These are phyloP conservation scores for Salvelinus sp. DNA, from an alignment of 2,113 vertebrate species.

Conservation along the genomic window DNA sequence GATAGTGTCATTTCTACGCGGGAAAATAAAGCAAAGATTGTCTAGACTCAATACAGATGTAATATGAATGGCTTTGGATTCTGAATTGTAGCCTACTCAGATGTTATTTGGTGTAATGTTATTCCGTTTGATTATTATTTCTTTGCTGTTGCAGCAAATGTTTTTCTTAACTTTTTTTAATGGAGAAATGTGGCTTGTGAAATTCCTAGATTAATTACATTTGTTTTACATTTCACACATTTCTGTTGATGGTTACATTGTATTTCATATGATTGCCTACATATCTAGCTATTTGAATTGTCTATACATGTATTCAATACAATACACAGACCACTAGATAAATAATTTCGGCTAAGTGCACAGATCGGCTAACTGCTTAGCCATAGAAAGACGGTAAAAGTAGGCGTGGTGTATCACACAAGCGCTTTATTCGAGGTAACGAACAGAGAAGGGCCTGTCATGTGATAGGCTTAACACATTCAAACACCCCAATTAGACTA, in stretches of 20 bases:
- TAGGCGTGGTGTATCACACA: neutral
- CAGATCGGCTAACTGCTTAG: neutral
- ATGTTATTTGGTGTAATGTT: too few relatives aligned
- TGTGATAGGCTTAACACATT: constrained; percentile 23
- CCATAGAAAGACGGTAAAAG: too few relatives aligned
- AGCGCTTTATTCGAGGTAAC: neutral
- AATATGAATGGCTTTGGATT: too few relatives aligned
- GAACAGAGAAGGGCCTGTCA: constrained; percentile 24
- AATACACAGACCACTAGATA: neutral
- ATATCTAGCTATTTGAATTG: neutral
- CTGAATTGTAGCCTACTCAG: too few relatives aligned
- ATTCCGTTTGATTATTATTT: too few relatives aligned
- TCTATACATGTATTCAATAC: neutral
- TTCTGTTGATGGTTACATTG: too few relatives aligned
- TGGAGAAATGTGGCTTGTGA: too few relatives aligned
- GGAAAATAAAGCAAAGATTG: neutral
- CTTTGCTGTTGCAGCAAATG: too few relatives aligned
- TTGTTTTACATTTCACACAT: neutral
- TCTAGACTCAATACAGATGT: too few relatives aligned
- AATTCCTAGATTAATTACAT: too few relatives aligned
- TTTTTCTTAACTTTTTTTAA: too few relatives aligned
- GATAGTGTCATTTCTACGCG: constrained; percentile 13
- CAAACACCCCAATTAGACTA: neutral
- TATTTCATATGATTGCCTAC: neutral
- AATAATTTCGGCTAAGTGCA: too few relatives aligned